Percentiles rank a stretch among this genome's conserved stretches.
phyloP scores from a whole-genome alignment of 2,888 invertebrate species.

The Drosophila meridiana region DNA sequence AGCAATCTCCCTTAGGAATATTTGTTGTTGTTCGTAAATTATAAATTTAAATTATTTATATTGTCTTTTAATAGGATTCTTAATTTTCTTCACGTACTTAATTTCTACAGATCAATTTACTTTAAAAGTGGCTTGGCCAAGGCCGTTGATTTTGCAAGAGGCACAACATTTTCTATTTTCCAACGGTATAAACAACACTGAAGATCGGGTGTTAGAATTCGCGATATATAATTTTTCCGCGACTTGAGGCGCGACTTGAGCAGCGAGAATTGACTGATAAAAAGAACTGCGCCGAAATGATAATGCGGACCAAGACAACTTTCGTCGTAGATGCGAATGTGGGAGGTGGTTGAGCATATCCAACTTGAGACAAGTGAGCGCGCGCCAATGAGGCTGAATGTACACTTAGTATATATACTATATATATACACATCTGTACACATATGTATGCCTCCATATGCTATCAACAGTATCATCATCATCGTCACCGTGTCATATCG shows the following conservation, averaged over 20 bases:
- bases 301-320: slow-evolving; percentile 52
- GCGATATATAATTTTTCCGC: slow-evolving; percentile 53
- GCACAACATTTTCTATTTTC: slow-evolving; percentile 27
- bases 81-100: slow-evolving; percentile 20
- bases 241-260: slow-evolving; percentile 59
- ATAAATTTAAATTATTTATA: neutral
- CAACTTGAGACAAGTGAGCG: slow-evolving; percentile 54
- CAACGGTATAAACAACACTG: slow-evolving; percentile 6
- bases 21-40: neutral
- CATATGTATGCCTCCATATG: slow-evolving; percentile 30
- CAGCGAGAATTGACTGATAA: slow-evolving; percentile 73
- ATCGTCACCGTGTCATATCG: slow-evolving; percentile 13
- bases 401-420: slow-evolving; percentile 61
- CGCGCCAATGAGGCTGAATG: slow-evolving; percentile 73
- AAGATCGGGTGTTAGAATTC: neutral
- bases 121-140: slow-evolving; percentile 21
- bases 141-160: slow-evolving; percentile 19
- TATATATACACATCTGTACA: slow-evolving; percentile 8
- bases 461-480: slow-evolving; percentile 41
- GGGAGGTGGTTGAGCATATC: slow-evolving; percentile 49
- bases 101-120: slow-evolving; percentile 16
- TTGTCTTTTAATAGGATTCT: neutral
- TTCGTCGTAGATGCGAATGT: slow-evolving; percentile 44
- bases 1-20: neutral
- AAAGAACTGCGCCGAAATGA: slow-evolving; percentile 77